Evolutionary conservation across 2,888 invertebrate genomes (phyloP), one percentile per base, ranked within the genome.

Genomic region (Falcaria lacertinaria): DNA sequence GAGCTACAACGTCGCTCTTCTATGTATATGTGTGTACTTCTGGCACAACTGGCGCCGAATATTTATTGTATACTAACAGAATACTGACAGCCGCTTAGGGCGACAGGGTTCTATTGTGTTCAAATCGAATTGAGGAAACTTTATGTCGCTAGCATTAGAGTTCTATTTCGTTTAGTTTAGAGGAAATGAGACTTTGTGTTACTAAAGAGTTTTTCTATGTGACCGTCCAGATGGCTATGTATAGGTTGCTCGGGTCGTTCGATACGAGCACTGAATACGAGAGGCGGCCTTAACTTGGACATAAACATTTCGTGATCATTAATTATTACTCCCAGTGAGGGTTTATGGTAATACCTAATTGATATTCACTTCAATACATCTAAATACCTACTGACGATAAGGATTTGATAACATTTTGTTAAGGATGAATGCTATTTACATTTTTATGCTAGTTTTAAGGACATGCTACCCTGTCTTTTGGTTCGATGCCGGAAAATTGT

Each of bases 31-130:
- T 86, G 85, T 87, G 85, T 75, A 70, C 71, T 80, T 74, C 75
- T 76, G 80, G 79, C 81, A 86, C 88, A 87, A 89, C 88, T 88
- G 88, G 85, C 89, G 85, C 88, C 86, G 86, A 87, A 89, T 89
- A 88, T 87, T 89, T 88, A 88, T 88, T 88, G 88, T 88, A 87
- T 88, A 88, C 86, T 84, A 86, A 87, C 87, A 86, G 84, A 87
- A 85, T 79, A 86, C 86, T 82, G 80, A 74, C 80, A 69, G 63
- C 52, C 61, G 74, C 64, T 84, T 77, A 80, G 83, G 74, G 75
- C 72, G 82, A 85, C 75, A 87, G 64, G 67, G 88, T 85, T 80
- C 82, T 71, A 81, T 70, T 67, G 43, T 34, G 44, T 48, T 50
- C 52, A 48, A 45, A 49, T 57, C 56, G 58, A 65, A 66, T 63